Evolutionary conservation across 2,113 vertebrate species (phyloP).

Genomic region (Brachypteracias leptosomus): DNA sequence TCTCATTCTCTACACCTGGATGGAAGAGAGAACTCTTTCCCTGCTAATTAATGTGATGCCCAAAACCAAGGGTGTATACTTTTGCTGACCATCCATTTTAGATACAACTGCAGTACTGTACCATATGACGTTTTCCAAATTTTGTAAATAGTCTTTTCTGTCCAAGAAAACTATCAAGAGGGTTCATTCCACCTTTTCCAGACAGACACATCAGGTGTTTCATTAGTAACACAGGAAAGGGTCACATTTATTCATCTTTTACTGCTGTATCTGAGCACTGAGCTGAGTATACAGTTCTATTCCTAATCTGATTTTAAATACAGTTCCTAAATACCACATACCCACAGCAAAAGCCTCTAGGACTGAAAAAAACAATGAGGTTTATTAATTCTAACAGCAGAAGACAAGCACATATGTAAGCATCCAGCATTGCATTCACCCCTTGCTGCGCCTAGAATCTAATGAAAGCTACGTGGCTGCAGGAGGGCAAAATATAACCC

Average conservation of each 20-base stretch:
- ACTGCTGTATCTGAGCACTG: neutral
- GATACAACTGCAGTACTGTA: neutral
- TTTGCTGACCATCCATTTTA: neutral
- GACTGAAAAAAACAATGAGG: neutral
- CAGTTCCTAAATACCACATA: neutral
- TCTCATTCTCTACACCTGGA: neutral
- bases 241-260: neutral
- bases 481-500: conserved; percentile 3
- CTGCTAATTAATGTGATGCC: neutral
- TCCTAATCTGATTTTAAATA: neutral
- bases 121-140: neutral
- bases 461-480: neutral
- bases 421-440: neutral
- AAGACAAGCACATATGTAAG: neutral
- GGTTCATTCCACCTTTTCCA: neutral
- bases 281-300: neutral
- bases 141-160: neutral
- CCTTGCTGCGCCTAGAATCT: neutral
- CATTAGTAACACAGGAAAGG: neutral
- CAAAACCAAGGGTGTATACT: neutral
- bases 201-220: neutral
- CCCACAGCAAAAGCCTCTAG: neutral
- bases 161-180: neutral
- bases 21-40: neutral
- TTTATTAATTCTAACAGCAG: conserved; percentile 1